Conservation (phyloP, 2,888 invertebrate species). For the Pediacus dermestoides region DNA sequence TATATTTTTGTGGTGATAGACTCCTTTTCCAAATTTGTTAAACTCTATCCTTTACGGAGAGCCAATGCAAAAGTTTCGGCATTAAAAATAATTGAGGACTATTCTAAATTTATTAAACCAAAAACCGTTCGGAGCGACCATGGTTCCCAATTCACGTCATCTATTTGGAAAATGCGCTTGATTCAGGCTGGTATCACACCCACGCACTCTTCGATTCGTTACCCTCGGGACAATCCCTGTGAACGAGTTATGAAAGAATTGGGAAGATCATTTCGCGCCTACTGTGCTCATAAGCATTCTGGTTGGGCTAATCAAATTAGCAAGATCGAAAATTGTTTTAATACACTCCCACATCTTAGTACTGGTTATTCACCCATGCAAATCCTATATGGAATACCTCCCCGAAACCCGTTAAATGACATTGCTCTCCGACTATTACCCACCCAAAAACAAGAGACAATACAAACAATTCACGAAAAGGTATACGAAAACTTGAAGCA, state of each 20-base stretch:
- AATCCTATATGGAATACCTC: conserved; percentile 3
- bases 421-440: too few species aligned
- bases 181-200: conserved; percentile 3
- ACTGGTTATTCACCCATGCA: conserved; percentile 11
- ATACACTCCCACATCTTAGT: conserved; percentile 14
- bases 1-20: conserved; percentile 28
- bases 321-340: conserved; percentile 9
- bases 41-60: conserved; percentile 20
- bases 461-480: too few species aligned
- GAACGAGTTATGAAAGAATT: conserved; percentile 11
- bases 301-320: conserved; percentile 11
- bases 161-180: conserved; percentile 18
- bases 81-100: conserved; percentile 14
- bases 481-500: too few species aligned
- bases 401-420: neutral
- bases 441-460: too few species aligned
- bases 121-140: conserved; percentile 19
- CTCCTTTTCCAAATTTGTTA: conserved; percentile 27
- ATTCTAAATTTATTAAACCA: conserved; percentile 10
- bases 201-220: conserved; percentile 13
- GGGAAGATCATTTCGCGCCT: conserved; percentile 12
- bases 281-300: conserved; percentile 10
- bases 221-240: conserved; percentile 20
- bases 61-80: conserved; percentile 15
- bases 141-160: conserved; percentile 27